These are phyloP conservation scores for Helogale parvula DNA, from an alignment of 2,113 vertebrate genomes.

Conservation along the genomic window DNA sequence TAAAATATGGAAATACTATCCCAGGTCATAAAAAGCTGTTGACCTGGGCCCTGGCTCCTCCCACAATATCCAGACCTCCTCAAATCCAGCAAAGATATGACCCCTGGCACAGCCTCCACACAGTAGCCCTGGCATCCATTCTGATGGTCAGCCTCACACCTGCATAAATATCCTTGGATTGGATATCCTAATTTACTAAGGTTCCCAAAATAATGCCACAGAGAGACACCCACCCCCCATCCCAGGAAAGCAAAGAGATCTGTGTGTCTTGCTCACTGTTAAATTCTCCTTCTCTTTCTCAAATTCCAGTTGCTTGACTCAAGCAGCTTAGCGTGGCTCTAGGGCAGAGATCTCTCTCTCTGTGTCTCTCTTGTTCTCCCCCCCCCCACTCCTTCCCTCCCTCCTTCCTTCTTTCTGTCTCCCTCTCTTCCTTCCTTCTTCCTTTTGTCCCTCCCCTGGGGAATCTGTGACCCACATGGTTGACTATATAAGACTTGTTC, in stretches of 20 bases:
- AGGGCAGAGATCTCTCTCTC: background rate
- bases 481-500: background rate
- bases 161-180: background rate
- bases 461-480: background rate
- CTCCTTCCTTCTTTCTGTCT: background rate
- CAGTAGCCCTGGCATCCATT: background rate
- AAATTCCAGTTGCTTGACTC: constrained; percentile 10
- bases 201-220: background rate
- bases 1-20: background rate
- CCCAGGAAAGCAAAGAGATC: constrained; percentile 76
- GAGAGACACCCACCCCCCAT: background rate
- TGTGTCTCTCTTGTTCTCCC: background rate
- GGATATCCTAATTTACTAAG: background rate
- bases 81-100: background rate
- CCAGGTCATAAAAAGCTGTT: background rate
- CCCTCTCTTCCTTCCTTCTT: background rate
- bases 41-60: background rate
- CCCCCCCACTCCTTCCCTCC: rapidly evolving
- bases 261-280: constrained; percentile 39
- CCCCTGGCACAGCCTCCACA: background rate
- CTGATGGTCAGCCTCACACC: background rate
- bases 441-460: background rate
- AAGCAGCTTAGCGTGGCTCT: constrained; percentile 59
- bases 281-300: background rate
- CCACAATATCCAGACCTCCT: background rate